A percentile compares a stretch with the other conserved stretches of the same genome.
These are phyloP conservation scores for Sus cebifrons DNA, from an alignment of 2,797 vertebrate species.

Conservation along the genomic window DNA sequence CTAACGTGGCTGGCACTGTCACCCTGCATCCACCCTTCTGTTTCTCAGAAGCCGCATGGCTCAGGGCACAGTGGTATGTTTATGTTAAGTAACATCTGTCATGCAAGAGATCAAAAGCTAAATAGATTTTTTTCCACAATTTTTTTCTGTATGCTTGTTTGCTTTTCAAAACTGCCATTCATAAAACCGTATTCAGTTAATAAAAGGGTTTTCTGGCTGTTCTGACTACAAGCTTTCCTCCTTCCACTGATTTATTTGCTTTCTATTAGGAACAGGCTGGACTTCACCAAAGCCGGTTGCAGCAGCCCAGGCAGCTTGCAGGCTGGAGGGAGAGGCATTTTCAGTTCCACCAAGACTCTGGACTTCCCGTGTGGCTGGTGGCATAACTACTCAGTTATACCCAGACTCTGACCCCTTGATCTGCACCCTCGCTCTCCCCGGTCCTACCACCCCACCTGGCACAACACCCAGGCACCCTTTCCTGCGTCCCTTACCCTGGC, in stretches of 20 bases:
- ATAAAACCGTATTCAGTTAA: constrained; percentile 43
- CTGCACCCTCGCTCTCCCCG: not conserved
- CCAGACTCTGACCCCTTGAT: not conserved
- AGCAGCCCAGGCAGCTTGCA: not conserved
- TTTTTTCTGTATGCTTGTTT: not conserved
- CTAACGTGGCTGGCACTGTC: too few species aligned
- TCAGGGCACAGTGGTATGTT: not conserved
- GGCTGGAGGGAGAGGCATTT: not conserved
- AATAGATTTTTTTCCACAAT: not conserved
- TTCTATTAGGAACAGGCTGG: not conserved
- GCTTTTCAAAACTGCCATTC: constrained; percentile 37
- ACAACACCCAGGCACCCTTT: not conserved
- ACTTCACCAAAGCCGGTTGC: not conserved
- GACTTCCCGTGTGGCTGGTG: too few species aligned
- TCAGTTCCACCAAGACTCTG: not conserved
- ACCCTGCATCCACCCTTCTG: not conserved
- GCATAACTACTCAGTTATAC: not conserved
- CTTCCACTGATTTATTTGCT: not conserved
- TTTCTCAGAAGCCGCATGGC: not conserved
- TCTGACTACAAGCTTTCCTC: not conserved
- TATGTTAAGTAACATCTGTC: not conserved
- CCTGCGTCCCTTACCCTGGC: not conserved
- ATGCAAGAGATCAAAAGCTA: constrained; percentile 8
- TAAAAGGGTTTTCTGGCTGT: not conserved
- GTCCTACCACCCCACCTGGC: not conserved